These are phyloP conservation scores for Nothocercus julius DNA, from an alignment of 2,113 vertebrate species.

Conservation along the genomic window DNA sequence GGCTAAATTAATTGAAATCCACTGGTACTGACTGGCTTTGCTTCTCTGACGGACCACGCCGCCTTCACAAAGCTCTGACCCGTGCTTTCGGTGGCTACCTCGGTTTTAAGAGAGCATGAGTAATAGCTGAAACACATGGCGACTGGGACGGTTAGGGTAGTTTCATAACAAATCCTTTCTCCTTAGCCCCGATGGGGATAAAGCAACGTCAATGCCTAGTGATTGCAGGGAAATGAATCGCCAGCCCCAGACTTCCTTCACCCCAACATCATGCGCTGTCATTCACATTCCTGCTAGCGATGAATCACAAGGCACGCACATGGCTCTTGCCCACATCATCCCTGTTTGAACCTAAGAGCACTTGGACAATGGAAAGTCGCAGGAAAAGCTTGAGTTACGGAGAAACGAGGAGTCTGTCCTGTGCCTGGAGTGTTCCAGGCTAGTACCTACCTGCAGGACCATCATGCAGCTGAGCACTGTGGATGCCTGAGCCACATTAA, in stretches of 20 bases:
- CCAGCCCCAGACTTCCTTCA: not conserved
- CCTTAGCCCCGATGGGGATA: not conserved
- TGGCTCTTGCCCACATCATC: not conserved
- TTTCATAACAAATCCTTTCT: not conserved
- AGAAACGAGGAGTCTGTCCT: not conserved
- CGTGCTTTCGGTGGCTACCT: not conserved
- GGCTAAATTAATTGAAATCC: not conserved
- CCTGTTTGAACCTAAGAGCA: not conserved
- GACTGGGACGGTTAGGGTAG: not conserved
- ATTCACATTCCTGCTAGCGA: not conserved
- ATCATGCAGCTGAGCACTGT: not conserved
- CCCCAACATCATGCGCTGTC: not conserved
- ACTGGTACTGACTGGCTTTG: not conserved
- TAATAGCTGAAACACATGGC: not conserved
- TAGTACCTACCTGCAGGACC: not conserved
- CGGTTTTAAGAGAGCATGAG: not conserved
- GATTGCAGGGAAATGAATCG: conserved; percentile 13
- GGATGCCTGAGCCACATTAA: fast-evolving
- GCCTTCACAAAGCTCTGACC: not conserved
- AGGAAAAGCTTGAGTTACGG: not conserved
- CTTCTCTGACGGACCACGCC: fast-evolving
- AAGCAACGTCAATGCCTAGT: not conserved
- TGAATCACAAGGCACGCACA: not conserved
- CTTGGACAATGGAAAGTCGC: not conserved
- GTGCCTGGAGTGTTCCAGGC: not conserved